These are phyloP conservation scores for Chirona hameri DNA, from an alignment of 2,888 invertebrate species.

Conservation along the genomic window DNA sequence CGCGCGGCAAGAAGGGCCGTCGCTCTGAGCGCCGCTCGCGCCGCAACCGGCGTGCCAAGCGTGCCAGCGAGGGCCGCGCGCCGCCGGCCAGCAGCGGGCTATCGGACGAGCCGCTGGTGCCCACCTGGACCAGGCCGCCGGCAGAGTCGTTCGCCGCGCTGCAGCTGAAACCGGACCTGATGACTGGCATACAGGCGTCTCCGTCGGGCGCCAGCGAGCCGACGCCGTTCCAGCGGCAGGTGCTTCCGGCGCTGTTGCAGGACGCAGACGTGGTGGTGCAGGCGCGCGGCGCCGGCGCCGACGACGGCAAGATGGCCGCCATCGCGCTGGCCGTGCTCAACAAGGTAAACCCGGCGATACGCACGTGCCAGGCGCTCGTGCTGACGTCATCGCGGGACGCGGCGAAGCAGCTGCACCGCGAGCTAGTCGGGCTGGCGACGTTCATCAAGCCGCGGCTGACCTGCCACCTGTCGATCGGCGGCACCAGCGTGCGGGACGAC, in stretches of 20 bases:
- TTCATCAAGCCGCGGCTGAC: constrained; percentile 10
- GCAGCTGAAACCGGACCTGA: background rate
- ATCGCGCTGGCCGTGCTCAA: constrained; percentile 8
- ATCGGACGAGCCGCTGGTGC: background rate
- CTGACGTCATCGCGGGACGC: constrained; percentile 6
- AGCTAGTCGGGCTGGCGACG: constrained; percentile 4
- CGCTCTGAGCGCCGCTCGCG: constrained; percentile 10
- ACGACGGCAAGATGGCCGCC: constrained; percentile 4
- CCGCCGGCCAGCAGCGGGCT: background rate
- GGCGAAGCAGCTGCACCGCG: constrained; percentile 8
- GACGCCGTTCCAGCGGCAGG: background rate
- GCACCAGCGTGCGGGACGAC: constrained; percentile 6
- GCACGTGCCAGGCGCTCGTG: constrained; percentile 6
- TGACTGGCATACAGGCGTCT: background rate
- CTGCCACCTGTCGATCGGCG: constrained; percentile 24
- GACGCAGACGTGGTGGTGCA: background rate
- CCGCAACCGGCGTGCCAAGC: constrained; percentile 5
- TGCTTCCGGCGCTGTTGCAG: constrained; percentile 2
- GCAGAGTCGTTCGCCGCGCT: background rate
- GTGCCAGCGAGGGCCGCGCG: background rate
- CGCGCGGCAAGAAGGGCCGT: background rate
- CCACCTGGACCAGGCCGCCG: background rate
- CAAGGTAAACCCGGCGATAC: background rate
- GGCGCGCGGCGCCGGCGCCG: constrained; percentile 8
- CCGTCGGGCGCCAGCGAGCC: constrained; percentile 1